phyloP scores from a whole-genome alignment of 1,140 invertebrate genomes.

The Leguminivora glycinivorella region DNA sequence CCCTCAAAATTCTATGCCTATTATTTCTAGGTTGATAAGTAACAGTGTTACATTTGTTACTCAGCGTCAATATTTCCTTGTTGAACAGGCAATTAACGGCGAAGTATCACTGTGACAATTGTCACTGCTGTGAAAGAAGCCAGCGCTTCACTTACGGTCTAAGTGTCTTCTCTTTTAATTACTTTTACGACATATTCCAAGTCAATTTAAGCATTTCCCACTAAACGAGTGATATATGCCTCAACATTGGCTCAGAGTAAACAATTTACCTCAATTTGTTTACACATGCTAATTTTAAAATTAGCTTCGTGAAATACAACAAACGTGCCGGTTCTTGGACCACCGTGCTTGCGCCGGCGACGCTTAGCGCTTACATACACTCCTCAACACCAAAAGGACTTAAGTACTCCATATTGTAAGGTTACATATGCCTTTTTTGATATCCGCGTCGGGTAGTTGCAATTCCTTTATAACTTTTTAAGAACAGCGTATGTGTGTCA shows the following conservation, averaged over 20 bases:
- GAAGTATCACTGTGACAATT: no score
- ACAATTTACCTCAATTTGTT: slow-evolving; percentile 64
- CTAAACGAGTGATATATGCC: neutral
- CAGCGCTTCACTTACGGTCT: no score
- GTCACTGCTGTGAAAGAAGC: no score
- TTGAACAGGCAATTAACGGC: no score
- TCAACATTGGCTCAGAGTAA: slow-evolving; percentile 40
- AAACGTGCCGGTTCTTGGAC: slow-evolving; percentile 65
- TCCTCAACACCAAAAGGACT: neutral
- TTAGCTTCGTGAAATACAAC: slow-evolving; percentile 69
- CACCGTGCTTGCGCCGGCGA: slow-evolving; percentile 54
- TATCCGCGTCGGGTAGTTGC: neutral
- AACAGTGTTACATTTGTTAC: no score
- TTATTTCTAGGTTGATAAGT: no score
- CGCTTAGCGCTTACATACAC: slow-evolving; percentile 41
- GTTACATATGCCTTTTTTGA: neutral
- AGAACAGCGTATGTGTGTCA: neutral
- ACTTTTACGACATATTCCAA: no score
- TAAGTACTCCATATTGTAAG: neutral
- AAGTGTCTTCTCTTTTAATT: no score
- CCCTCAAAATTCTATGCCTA: no score
- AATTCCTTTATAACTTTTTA: neutral
- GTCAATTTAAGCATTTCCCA: neutral
- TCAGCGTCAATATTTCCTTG: no score
- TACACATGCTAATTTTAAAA: slow-evolving; percentile 72